phyloP scores from a whole-genome alignment of 2,797 vertebrate genomes.

The Pteronotus mesoamericanus region DNA sequence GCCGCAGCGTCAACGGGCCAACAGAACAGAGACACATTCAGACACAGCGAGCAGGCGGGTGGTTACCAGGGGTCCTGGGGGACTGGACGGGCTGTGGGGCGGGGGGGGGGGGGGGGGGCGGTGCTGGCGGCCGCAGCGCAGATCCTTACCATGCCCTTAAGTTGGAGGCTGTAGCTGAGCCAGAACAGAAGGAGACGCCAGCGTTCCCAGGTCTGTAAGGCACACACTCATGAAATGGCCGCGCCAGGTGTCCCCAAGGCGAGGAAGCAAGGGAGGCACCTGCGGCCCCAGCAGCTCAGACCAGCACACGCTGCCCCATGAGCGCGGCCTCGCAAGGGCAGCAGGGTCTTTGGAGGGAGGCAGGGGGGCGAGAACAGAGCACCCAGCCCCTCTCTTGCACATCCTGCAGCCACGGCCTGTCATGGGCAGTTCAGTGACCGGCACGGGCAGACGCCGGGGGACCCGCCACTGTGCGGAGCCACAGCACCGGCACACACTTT shows the following conservation, averaged over 20 bases:
- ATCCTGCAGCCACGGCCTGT: neutral
- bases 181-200: neutral
- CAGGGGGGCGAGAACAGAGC: neutral
- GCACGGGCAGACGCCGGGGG: neutral
- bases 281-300: too few species aligned
- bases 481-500: neutral
- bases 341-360: too few species aligned
- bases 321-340: too few species aligned
- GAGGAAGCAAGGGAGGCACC: neutral
- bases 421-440: neutral
- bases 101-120: too few species aligned
- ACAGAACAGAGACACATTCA: too few species aligned
- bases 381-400: fast-evolving
- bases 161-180: neutral
- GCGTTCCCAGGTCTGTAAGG: neutral
- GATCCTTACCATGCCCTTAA: neutral
- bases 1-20: fast-evolving
- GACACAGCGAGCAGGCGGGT: too few species aligned
- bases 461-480: neutral
- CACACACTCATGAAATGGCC: neutral
- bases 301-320: too few species aligned
- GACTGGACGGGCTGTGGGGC: too few species aligned
- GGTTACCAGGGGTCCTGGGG: too few species aligned
- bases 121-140: neutral
- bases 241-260: neutral